These are phyloP conservation scores for Pandemis corylana DNA, from an alignment of 2,888 invertebrate species.

Conservation along the genomic window DNA sequence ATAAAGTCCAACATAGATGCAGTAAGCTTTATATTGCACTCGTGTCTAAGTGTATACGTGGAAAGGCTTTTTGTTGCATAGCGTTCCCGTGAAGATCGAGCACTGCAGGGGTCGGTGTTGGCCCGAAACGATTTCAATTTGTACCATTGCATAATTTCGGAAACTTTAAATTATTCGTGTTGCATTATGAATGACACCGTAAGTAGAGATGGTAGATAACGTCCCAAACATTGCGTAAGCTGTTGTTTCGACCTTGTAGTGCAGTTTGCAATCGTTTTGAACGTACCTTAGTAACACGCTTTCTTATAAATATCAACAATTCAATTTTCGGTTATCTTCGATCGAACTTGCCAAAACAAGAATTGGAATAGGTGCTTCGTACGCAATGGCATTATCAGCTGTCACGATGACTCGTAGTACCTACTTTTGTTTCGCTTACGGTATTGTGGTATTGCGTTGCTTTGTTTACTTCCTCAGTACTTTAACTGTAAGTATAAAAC, in stretches of 20 bases:
- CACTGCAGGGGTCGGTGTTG: slow-evolving; percentile 66
- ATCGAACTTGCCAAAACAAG: slow-evolving; percentile 39
- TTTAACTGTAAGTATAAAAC: neutral
- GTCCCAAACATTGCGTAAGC: slow-evolving; percentile 64
- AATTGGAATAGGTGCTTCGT: slow-evolving; percentile 35
- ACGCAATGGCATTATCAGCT: slow-evolving; percentile 25
- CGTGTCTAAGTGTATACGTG: neutral
- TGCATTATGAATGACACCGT: slow-evolving; percentile 66
- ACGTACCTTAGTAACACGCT: slow-evolving; percentile 46
- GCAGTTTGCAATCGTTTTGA: slow-evolving; percentile 58
- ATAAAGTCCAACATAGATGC: neutral
- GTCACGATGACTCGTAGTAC: slow-evolving; percentile 30
- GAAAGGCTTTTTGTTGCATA: slow-evolving; percentile 51
- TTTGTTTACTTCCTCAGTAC: slow-evolving; percentile 20
- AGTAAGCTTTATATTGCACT: neutral
- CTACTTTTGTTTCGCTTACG: neutral
- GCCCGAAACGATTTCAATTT: slow-evolving; percentile 71
- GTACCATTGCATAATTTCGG: slow-evolving; percentile 76
- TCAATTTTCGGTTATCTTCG: slow-evolving; percentile 42
- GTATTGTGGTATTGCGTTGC: slow-evolving; percentile 16
- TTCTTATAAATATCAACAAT: slow-evolving; percentile 43
- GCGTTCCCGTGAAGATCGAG: slow-evolving; percentile 52
- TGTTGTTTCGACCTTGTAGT: slow-evolving; percentile 60
- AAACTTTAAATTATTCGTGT: slow-evolving; percentile 72
- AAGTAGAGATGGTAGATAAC: slow-evolving; percentile 68